Evolutionary conservation across 2,113 vertebrate genomes (phyloP).

Genomic region (Neolamprologus cancellatus): DNA sequence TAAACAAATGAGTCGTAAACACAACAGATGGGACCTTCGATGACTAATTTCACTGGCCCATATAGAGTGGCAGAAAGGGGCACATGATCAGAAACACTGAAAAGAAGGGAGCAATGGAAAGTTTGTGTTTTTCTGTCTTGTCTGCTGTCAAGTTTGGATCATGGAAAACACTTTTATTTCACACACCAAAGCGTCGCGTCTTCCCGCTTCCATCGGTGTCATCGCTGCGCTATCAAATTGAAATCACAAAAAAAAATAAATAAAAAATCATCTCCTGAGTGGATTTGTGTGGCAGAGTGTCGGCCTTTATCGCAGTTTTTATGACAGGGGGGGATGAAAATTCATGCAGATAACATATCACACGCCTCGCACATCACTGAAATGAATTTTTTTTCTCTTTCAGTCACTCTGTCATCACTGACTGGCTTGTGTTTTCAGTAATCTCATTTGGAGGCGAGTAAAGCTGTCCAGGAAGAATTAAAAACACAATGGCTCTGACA

Average conservation of each 20-base stretch:
- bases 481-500: conserved; percentile 3
- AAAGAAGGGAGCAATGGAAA: neutral
- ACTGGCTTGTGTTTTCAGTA: conserved; percentile 21
- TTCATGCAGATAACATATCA: conserved; percentile 17
- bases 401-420: conserved; percentile 8
- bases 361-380: neutral
- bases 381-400: neutral
- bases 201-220: neutral
- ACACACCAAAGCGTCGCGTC: conserved; percentile 9
- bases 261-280: neutral
- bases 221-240: conserved; percentile 11
- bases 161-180: conserved; percentile 19
- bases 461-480: conserved; percentile 8
- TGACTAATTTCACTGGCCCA: conserved; percentile 36
- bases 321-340: neutral
- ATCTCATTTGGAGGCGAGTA: conserved; percentile 7
- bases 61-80: neutral
- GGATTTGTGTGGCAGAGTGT: neutral
- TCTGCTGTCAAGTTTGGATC: neutral
- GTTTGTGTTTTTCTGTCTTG: neutral
- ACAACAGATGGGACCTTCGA: conserved; percentile 50
- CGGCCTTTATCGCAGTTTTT: neutral
- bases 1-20: conserved; percentile 61
- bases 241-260: neutral
- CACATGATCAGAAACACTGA: conserved; percentile 5